Evolutionary conservation across 2,888 invertebrate species (phyloP).

Genomic region (Cataglyphis cursor): DNA sequence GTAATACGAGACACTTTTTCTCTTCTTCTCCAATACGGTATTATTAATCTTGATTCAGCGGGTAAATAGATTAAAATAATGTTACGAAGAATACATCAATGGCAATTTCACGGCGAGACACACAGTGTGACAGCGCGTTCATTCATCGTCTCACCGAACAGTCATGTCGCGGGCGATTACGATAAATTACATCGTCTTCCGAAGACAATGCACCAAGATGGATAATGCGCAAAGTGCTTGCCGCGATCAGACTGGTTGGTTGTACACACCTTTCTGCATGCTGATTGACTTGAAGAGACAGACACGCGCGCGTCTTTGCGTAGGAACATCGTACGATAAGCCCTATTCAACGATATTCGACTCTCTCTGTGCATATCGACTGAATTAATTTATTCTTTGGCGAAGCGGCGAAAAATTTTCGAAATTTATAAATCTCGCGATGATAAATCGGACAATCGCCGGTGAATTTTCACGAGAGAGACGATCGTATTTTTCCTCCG

Average conservation of each 20-base stretch:
- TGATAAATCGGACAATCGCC: conserved; percentile 26
- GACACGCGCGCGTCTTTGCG: conserved; percentile 17
- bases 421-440: not conserved
- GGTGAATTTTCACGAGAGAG: conserved; percentile 8
- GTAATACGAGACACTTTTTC: not conserved
- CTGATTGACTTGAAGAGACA: conserved; percentile 37
- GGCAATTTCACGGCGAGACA: conserved; percentile 54
- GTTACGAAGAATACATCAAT: conserved; percentile 11
- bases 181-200: conserved; percentile 73
- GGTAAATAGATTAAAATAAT: not conserved
- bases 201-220: conserved; percentile 72
- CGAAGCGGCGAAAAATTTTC: not conserved
- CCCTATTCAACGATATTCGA: conserved; percentile 1
- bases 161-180: conserved; percentile 68
- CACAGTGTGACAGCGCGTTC: conserved; percentile 51
- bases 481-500: not conserved
- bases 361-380: not conserved
- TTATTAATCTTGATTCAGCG: conserved; percentile 30
- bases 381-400: not conserved
- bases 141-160: conserved; percentile 63
- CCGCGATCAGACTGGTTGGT: conserved; percentile 30
- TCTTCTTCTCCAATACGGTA: no score
- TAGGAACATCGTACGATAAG: conserved; percentile 32
- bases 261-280: conserved; percentile 41
- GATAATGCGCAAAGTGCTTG: conserved; percentile 59